These are phyloP conservation scores for Myiothlypis coronata DNA, from an alignment of 2,797 vertebrate species.

Conservation along the genomic window DNA sequence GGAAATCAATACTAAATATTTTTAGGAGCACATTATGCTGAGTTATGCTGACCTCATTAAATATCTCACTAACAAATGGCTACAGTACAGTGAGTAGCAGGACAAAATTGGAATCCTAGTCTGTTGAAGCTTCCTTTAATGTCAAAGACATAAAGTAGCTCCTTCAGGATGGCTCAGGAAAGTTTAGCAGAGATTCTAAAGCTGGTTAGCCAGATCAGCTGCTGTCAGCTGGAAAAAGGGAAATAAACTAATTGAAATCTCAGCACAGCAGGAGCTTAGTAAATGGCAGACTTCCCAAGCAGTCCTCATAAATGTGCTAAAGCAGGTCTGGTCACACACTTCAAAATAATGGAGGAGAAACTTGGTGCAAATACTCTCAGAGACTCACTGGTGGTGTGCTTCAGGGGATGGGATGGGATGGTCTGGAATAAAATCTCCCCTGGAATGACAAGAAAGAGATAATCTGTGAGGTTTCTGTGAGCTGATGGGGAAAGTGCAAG, in stretches of 20 bases:
- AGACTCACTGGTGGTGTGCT: neutral
- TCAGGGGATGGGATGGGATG: neutral
- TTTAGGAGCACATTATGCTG: conserved; percentile 30
- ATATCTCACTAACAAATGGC: conserved; percentile 12
- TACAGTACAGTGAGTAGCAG: neutral
- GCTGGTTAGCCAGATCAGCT: neutral
- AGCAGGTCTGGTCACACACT: neutral
- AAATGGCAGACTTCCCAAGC: neutral
- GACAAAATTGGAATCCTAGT: neutral
- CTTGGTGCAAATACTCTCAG: neutral
- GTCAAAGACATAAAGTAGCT: neutral
- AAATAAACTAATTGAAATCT: neutral
- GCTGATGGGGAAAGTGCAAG: neutral
- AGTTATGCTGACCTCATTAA: conserved; percentile 54
- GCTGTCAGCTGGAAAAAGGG: neutral
- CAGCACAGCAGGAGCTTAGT: neutral
- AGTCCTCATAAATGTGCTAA: neutral
- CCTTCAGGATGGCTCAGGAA: neutral
- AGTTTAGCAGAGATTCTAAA: neutral
- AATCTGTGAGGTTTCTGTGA: neutral
- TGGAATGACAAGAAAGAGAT: neutral
- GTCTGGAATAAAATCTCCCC: neutral
- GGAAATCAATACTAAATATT: conserved; percentile 48
- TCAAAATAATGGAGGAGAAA: neutral
- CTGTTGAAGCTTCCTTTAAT: neutral